phyloP scores from a whole-genome alignment of 2,113 vertebrate species.

The Lepisosteus oculatus region DNA sequence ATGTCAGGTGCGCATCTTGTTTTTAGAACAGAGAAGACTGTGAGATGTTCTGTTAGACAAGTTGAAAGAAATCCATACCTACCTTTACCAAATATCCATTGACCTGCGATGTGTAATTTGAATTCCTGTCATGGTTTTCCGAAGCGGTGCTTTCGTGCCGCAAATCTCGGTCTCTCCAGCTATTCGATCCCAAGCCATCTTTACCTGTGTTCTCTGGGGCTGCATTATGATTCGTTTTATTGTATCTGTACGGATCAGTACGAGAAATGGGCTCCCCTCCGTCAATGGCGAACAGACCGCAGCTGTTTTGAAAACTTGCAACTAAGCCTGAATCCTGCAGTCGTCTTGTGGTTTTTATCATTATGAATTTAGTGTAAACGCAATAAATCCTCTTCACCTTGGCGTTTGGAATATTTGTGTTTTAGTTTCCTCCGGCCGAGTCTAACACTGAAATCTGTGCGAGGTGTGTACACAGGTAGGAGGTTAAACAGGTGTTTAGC shows the following conservation, averaged over 20 bases:
- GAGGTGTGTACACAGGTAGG: conserved; percentile 15
- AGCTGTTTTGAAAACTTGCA: conserved; percentile 82
- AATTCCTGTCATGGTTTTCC: conserved; percentile 38
- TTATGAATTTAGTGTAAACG: conserved; percentile 26
- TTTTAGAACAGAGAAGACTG: too few relatives aligned
- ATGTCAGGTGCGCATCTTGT: too few relatives aligned
- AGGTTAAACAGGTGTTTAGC: conserved; percentile 13
- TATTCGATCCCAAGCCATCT: too few relatives aligned
- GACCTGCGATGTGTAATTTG: conserved; percentile 28
- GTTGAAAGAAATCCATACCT: conserved; percentile 18
- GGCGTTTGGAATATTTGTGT: neutral
- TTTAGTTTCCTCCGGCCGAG: neutral
- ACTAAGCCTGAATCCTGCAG: conserved; percentile 77
- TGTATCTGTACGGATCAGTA: neutral
- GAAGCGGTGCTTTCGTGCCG: too few relatives aligned
- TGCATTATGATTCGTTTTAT: too few relatives aligned
- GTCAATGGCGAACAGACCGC: conserved; percentile 71
- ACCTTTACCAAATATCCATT: conserved; percentile 25
- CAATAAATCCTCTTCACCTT: neutral
- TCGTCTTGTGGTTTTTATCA: conserved; percentile 52
- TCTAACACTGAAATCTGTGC: neutral
- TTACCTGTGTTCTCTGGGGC: too few relatives aligned
- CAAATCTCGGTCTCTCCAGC: too few relatives aligned
- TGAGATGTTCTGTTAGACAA: too few relatives aligned
- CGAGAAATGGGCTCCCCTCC: neutral